Base-by-base conservation (phyloP, 2,888 invertebrate species). In the Sarcophaga caerulescens region DNA sequence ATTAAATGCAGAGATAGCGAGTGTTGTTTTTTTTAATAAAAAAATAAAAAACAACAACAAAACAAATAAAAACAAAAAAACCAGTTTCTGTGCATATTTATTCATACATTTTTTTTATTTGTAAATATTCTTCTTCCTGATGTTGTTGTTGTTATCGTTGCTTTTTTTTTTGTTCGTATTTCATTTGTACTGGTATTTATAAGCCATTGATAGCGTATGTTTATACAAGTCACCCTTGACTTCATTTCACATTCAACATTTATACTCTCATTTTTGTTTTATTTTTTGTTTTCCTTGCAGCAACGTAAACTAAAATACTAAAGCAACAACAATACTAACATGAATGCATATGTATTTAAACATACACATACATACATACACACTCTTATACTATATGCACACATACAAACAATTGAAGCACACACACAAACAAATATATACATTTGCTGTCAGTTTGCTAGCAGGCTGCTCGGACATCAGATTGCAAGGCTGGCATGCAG, bases 181-280 rank as follows among this genome's bases (percentile, higher is more conserved):
- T 77, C 68, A 62, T 63, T 63, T 68, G 71, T 63, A 47, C 35
- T 66, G 66, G n/a, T 44, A 68, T 74, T 79, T 70, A 59, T 66
- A 60, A 59, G 60, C 60, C 70, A 75, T 76, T 60, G 75, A 71
- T 59, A 44, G 63, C 45, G 69, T 74, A 66, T 65, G 63, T 75
- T 68, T 81, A 77, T 74, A 81, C 35, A 66, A 78, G 44, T 78
- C 78, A 84, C 81, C 84, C 78, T 86, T 86, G 86, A 86, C 77
- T 84, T 84, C 66, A 78, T 81, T 81, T 79, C 66, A 71, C 70
- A 75, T 80, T 76, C 73, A 81, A 60, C 79, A 76, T 79, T 79
- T 76, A 66, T 45, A 79, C 52, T 81, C 45, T 63, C 35, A 35
- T 35, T 35, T 35, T 35, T 35, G 35, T 35, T 35, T 35, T 25